phyloP scores from a whole-genome alignment of 2,113 vertebrate species.

The Cathartes aura region DNA sequence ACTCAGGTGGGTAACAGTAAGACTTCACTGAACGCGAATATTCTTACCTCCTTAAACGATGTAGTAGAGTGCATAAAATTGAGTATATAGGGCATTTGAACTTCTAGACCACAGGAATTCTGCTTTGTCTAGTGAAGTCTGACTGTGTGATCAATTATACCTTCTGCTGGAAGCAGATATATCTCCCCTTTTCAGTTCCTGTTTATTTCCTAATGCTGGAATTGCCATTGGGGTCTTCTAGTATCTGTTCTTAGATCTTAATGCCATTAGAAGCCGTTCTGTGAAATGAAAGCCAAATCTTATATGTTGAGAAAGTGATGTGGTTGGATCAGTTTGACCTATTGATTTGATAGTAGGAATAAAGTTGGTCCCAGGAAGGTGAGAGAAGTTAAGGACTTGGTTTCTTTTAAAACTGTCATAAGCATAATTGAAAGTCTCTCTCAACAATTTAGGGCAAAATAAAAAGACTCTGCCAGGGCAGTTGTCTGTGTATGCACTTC shows the following conservation, averaged over 20 bases:
- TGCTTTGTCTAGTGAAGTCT: neutral
- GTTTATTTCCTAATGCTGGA: neutral
- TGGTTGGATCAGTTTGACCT: neutral
- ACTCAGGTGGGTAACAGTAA: neutral
- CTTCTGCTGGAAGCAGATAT: neutral
- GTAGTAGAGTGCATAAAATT: neutral
- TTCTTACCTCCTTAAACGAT: neutral
- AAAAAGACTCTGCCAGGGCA: neutral
- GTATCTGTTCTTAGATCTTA: neutral
- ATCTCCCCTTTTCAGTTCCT: neutral
- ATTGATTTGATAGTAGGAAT: neutral
- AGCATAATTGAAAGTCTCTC: neutral
- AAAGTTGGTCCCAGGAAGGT: neutral
- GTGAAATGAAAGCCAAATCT: neutral
- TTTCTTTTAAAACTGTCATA: neutral
- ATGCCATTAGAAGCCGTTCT: neutral
- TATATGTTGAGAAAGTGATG: neutral
- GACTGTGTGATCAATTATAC: neutral
- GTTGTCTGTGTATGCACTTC: neutral
- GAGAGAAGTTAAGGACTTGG: neutral
- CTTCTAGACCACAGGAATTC: neutral
- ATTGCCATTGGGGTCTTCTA: neutral
- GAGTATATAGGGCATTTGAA: neutral
- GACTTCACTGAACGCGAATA: neutral
- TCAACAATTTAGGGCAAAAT: neutral